phyloP scores from a whole-genome alignment of 2,113 vertebrate genomes.

The Lophura nycthemera region DNA sequence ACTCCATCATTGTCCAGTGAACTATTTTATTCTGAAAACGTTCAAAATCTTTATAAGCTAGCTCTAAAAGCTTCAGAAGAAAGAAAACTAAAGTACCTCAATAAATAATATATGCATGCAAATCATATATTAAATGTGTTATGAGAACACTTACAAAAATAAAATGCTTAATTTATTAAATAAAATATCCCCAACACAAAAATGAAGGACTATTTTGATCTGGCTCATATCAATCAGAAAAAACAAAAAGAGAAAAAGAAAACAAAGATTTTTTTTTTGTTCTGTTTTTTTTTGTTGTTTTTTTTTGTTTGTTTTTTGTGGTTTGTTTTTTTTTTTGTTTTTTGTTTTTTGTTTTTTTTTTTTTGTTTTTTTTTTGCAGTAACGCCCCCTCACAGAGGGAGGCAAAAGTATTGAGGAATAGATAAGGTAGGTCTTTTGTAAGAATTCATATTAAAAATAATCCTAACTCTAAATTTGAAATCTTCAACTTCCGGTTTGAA shows the following conservation, averaged over 20 bases:
- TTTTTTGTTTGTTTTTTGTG: neutral
- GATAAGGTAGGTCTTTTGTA: constrained; percentile 69
- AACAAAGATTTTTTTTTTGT: constrained; percentile 50
- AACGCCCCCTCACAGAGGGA: constrained; percentile 81
- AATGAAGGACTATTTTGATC: constrained; percentile 69
- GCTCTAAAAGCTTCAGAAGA: constrained; percentile 62
- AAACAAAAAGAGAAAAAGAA: constrained; percentile 51
- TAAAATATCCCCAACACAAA: constrained; percentile 72
- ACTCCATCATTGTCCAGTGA: constrained; percentile 58
- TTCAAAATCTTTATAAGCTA: constrained; percentile 61
- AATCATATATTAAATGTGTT: constrained; percentile 72
- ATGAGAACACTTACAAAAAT: constrained; percentile 75
- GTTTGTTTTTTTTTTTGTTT: neutral
- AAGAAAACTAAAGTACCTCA: constrained; percentile 67
- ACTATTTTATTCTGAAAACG: constrained; percentile 49
- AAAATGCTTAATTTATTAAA: constrained; percentile 76
- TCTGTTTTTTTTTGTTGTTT: neutral
- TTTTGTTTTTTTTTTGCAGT: constrained; percentile 61
- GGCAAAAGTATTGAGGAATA: constrained; percentile 76
- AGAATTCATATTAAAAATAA: constrained; percentile 72
- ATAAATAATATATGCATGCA: constrained; percentile 68
- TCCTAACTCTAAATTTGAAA: constrained; percentile 74
- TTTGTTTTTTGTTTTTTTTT: neutral
- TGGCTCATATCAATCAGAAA: constrained; percentile 66
- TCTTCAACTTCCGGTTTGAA: constrained; percentile 52